Percentiles rank a stretch among this genome's conserved stretches.
Conservation (phyloP, 2,888 invertebrate species). For the Altica lythri region DNA sequence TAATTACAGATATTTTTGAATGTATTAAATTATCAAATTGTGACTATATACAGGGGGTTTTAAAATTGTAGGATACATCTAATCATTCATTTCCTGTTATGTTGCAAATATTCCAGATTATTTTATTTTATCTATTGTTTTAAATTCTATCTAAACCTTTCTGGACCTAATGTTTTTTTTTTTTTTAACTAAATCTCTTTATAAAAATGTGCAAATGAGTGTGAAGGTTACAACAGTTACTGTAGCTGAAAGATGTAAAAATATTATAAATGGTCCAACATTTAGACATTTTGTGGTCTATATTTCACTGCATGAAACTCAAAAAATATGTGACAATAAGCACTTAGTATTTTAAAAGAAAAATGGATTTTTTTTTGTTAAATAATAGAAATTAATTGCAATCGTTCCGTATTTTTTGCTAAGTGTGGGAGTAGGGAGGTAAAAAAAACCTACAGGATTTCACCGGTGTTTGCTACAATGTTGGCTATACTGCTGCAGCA, state of each 20-base stretch:
- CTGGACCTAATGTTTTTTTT: too few relatives aligned
- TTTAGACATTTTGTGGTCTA: constrained; percentile 57
- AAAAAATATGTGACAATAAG: constrained; percentile 51
- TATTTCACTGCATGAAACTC: constrained; percentile 55
- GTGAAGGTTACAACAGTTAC: constrained; percentile 53
- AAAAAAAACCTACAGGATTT: constrained; percentile 52
- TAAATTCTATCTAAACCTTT: too few relatives aligned
- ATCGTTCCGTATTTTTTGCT: constrained; percentile 54
- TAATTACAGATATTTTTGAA: too few relatives aligned
- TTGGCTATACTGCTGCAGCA: constrained; percentile 58
- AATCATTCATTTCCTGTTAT: too few relatives aligned
- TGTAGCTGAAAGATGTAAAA: constrained; percentile 57
- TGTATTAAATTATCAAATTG: too few relatives aligned
- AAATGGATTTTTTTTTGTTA: constrained; percentile 12
- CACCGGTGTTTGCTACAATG: constrained; percentile 59
- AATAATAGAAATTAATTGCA: background rate
- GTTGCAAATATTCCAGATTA: too few relatives aligned
- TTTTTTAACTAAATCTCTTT: too few relatives aligned
- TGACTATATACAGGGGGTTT: too few relatives aligned
- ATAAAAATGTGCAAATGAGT: constrained; percentile 30
- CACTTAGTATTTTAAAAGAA: too few relatives aligned
- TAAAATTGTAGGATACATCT: too few relatives aligned
- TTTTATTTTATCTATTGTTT: too few relatives aligned
- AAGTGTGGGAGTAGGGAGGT: constrained; percentile 58
- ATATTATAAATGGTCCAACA: constrained; percentile 57